Base-by-base conservation (phyloP, 2,113 vertebrate genomes). In the Heterochromis multidens region DNA sequence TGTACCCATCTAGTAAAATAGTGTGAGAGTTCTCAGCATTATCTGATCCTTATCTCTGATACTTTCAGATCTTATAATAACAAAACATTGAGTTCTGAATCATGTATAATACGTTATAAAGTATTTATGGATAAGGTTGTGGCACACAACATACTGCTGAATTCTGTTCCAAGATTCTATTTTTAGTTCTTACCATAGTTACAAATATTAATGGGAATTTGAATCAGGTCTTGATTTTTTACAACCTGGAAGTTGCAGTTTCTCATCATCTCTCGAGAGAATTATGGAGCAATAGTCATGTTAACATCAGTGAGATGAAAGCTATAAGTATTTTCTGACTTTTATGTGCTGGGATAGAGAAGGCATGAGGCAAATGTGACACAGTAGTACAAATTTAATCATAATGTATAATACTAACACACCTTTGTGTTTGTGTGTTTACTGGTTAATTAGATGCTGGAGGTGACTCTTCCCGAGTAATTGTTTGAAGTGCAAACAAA, bases 301-400 rank as follows among this genome's bases (percentile, higher is more conserved):
- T 70, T 40, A 70, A 49, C 40, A 6, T 49, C 40, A 29, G 23
- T 70, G 23, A 70, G 40, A 21, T 21, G 1, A 58, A 43, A 37
- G 35, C 35, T 8, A 5, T 7, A 37, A 58, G 54, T 11, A 33
- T 17, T 46, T 67, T 70, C 65, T 27, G 65, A 46, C 23, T 70
- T 27, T 46, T 19, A 3, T 70, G 40, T 72, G 8, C 16, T 19
- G 40, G 40, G 40, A 29, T 12, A 46, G 23, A 46, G 19, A 70
- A 49, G 5, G 0, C 40, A 19, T 0, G 16, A 17, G 3, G 65
- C 2, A 25, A 67, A 70, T 8, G 8, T 70, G 0, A 17, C 2
- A 25, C 43, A 14, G 37, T 46, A 27, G 65, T 46, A 40, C 7
- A n/a, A 40, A 25, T 43, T n/a, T 17, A 16, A 25, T 40, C 40